phyloP scores from a whole-genome alignment of 1,140 invertebrate species.

The Acromyrmex charruanus region DNA sequence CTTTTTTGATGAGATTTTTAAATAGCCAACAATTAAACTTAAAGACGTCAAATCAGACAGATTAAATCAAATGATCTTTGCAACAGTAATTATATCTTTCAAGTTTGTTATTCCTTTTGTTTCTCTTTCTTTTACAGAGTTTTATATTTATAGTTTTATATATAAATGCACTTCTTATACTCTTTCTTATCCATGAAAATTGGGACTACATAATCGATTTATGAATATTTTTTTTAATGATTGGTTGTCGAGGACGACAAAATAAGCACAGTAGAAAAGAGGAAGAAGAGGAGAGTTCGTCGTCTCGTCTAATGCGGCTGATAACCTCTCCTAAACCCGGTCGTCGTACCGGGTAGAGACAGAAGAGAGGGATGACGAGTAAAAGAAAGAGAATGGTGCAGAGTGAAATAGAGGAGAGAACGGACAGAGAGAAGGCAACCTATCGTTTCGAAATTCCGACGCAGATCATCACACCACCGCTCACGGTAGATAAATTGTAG shows the following conservation, averaged over 20 bases:
- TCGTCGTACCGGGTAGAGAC: conserved; percentile 48
- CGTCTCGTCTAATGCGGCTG: conserved; percentile 75
- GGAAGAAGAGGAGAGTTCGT: conserved; percentile 66
- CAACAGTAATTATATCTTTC: background rate
- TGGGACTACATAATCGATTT: background rate
- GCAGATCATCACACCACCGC: conserved; percentile 5
- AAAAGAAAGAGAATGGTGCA: conserved; percentile 52
- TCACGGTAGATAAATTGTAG: conserved; percentile 46
- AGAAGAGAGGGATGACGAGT: conserved; percentile 33
- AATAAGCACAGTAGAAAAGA: conserved; percentile 6
- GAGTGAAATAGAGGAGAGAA: conserved; percentile 13
- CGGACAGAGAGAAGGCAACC: background rate
- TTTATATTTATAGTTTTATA: background rate
- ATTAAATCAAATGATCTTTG: background rate
- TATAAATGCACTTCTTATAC: background rate
- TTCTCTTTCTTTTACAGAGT: background rate
- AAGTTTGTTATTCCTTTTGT: background rate
- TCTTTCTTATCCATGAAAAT: background rate
- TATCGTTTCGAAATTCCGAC: conserved; percentile 67
- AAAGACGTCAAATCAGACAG: too few species aligned
- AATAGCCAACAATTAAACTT: too few species aligned
- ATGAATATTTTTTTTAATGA: background rate
- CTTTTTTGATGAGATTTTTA: too few species aligned
- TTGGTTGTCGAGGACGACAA: background rate
- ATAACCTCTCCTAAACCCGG: conserved; percentile 75